Evolutionary conservation across 2,797 vertebrate species (phyloP).

Genomic region (Amphiprion clarkii): DNA sequence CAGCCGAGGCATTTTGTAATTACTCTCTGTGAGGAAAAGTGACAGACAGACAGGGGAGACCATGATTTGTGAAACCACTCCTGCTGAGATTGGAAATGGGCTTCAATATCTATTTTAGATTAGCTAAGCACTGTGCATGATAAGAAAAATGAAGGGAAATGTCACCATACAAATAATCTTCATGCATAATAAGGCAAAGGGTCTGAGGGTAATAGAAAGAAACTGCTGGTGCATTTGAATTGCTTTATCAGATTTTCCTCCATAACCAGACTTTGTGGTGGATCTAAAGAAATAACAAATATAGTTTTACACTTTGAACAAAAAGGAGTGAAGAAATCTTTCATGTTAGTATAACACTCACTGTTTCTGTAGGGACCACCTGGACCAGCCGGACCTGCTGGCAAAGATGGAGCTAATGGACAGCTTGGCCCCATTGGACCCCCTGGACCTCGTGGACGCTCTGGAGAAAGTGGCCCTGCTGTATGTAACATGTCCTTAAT

Average conservation of each 20-base stretch:
- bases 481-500: conserved; percentile 83
- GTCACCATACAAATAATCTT: conserved; percentile 65
- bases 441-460: conserved; percentile 94
- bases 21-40: conserved; percentile 59
- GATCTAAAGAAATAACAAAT: conserved; percentile 18
- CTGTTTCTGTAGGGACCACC: conserved; percentile 88
- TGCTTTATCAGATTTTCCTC: conserved; percentile 36
- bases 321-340: conserved; percentile 16
- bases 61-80: conserved; percentile 52
- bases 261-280: conserved; percentile 7
- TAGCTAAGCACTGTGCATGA: conserved; percentile 54
- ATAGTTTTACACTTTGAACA: conserved; percentile 22
- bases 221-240: conserved; percentile 47
- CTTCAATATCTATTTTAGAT: conserved; percentile 64
- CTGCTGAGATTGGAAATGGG: conserved; percentile 65
- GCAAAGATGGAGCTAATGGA: conserved; percentile 95
- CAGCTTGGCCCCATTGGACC: conserved; percentile 93
- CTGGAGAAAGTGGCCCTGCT: conserved; percentile 92
- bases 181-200: conserved; percentile 52
- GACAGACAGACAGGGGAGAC: conserved; percentile 47
- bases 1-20: conserved; percentile 70
- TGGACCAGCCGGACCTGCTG: conserved; percentile 91
- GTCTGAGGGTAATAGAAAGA: conserved; percentile 37
- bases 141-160: conserved; percentile 70
- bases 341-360: conserved; percentile 20